A percentile compares a stretch with the other conserved stretches of the same genome.
Conservation (phyloP, 2,113 vertebrate genomes). For the Aspidoscelis tigris region DNA sequence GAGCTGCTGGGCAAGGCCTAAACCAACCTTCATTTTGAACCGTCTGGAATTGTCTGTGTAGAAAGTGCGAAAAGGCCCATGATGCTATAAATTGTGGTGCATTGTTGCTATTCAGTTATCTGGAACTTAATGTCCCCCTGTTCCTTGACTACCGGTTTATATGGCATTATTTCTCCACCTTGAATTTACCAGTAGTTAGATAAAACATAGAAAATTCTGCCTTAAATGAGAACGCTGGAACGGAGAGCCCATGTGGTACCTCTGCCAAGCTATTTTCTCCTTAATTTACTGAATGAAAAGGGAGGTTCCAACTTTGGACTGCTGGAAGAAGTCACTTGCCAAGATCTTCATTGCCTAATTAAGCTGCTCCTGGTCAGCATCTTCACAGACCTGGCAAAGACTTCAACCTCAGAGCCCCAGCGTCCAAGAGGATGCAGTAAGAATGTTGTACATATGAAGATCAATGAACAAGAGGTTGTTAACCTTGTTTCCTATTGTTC, state of each 20-base stretch:
- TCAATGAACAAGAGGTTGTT: background rate
- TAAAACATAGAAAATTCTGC: background rate
- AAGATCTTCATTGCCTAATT: background rate
- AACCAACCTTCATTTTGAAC: too few species aligned
- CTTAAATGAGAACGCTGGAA: background rate
- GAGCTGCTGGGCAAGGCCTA: too few species aligned
- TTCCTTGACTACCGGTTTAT: background rate
- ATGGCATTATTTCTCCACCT: background rate
- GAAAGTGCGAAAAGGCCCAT: too few species aligned
- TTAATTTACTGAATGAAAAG: background rate
- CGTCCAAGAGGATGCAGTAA: background rate
- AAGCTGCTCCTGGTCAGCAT: background rate
- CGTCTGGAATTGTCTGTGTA: too few species aligned
- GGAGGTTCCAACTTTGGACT: background rate
- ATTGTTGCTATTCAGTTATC: background rate
- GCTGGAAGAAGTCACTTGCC: background rate
- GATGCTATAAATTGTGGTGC: too few species aligned
- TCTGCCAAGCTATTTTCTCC: background rate
- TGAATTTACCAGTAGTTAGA: background rate
- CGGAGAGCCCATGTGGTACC: background rate
- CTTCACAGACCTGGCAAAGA: background rate
- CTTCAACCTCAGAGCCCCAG: background rate
- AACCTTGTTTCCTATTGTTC: too few species aligned
- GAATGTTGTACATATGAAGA: constrained; percentile 11
- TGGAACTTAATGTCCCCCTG: background rate